These are phyloP conservation scores for Loxodonta africana DNA, from an alignment of 2,113 vertebrate species.

Conservation along the genomic window DNA sequence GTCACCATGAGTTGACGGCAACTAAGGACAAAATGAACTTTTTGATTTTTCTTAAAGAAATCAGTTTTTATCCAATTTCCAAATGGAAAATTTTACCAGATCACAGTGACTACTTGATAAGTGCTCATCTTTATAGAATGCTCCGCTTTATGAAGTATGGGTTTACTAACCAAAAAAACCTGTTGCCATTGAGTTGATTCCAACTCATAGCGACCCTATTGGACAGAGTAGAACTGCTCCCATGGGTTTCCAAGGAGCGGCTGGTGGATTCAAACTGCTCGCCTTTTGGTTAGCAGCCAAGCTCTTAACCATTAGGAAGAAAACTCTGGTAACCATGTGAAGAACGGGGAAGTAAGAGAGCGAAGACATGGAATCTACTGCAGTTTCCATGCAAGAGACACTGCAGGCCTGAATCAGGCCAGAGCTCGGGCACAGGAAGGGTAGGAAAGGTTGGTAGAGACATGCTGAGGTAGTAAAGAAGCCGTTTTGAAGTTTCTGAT, in stretches of 20 bases:
- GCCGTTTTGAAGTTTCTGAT: background rate
- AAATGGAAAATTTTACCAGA: background rate
- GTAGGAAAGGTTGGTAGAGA: background rate
- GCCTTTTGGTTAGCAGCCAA: too few species aligned
- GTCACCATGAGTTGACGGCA: too few species aligned
- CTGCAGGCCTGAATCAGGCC: background rate
- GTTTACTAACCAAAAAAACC: background rate
- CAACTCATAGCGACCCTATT: too few species aligned
- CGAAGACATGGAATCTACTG: background rate
- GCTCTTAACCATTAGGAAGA: background rate
- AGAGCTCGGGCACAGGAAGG: background rate
- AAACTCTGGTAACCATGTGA: background rate
- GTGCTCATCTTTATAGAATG: background rate
- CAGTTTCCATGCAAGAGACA: accelerated
- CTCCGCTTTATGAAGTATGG: background rate
- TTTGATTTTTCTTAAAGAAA: background rate
- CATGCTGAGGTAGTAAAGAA: too few species aligned
- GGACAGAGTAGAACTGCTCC: too few species aligned
- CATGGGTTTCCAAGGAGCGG: too few species aligned
- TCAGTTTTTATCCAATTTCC: background rate
- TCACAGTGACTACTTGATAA: background rate
- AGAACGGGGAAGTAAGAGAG: background rate
- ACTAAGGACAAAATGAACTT: background rate
- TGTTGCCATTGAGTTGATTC: too few species aligned
- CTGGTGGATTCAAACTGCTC: too few species aligned